Conservation (phyloP, 2,113 vertebrate genomes). For the Tragelaphus buxtoni region DNA sequence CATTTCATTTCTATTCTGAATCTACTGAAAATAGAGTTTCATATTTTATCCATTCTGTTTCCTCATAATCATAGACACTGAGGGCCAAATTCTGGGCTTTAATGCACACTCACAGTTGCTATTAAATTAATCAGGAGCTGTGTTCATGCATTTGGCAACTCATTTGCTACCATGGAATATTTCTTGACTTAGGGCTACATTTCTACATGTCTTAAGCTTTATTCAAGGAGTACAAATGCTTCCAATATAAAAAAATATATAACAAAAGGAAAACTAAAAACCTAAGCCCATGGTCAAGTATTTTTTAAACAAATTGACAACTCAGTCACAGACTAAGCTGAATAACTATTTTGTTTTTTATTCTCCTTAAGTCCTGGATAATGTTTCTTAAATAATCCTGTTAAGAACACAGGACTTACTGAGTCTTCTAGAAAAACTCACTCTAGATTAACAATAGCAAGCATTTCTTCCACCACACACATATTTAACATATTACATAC, state of each 20-base stretch:
- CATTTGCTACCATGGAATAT: slow-evolving; percentile 18
- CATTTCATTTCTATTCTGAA: slow-evolving; percentile 2
- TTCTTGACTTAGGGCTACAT: slow-evolving; percentile 12
- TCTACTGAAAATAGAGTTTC: background rate
- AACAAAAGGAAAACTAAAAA: background rate
- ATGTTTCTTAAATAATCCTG: background rate
- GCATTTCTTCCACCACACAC: background rate
- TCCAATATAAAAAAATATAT: background rate
- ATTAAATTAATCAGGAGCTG: slow-evolving; percentile 28
- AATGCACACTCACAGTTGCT: slow-evolving; percentile 43
- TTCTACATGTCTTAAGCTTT: background rate
- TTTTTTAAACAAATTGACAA: background rate
- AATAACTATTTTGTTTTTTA: background rate
- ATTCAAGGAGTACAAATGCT: background rate
- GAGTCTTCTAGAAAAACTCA: background rate
- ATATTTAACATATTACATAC: background rate
- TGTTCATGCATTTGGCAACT: slow-evolving; percentile 41
- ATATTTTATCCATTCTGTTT: slow-evolving; percentile 25
- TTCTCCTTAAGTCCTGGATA: background rate
- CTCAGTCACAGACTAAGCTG: background rate
- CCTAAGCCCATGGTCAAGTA: background rate
- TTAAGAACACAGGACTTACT: background rate
- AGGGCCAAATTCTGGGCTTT: slow-evolving; percentile 36
- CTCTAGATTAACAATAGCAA: background rate
- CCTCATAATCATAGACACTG: background rate